Base-by-base conservation (phyloP, 2,113 vertebrate species). In the Pycnonotus jocosus region DNA sequence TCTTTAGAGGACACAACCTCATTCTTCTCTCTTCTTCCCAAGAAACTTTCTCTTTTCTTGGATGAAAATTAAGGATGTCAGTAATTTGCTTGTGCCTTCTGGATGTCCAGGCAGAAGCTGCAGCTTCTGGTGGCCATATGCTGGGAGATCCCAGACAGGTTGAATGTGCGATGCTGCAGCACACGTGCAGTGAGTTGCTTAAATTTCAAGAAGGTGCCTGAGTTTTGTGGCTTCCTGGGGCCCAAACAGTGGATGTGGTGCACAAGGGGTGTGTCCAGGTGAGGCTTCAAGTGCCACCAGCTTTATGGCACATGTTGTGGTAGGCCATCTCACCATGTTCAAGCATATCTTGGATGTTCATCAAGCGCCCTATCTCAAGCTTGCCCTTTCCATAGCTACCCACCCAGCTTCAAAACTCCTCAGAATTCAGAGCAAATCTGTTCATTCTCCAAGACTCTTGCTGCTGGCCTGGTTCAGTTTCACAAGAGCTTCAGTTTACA, bases 311-410 rank as follows among this genome's bases (percentile, higher is more conserved):
- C 0, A 0, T 33, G 27, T 16, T 4, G 11, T 4, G 27, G 38
- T 42, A 42, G n/a, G 40, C 61, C 0, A 0, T n/a, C 53, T 61
- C 45, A 4, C 31, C 4, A 0, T 9, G 51, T 2, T 0, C 0
- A 0, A 31, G 25, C 0, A 0, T 51, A 8, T 38, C 14, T 20
- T 0, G 0, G n/a, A 18, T 31, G 40, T 65, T n/a, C 11, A 4
- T 9, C 17, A 35, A 14, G 35, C n/a, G 6, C 51, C 5, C 15
- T 13, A 0, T 61, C 54, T 81, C 69, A 42, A 72, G 80, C 54
- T 56, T n/a, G 15, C 30, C 42, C 60, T 81, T 81, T 54, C 44
- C 19, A 8, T 12, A 50, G 25, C 35, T 58, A 33, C 38, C 23
- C 0, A 0, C 18, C 30, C 11, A 19, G 22, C 21, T 38, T 19